Percentiles rank a stretch among this genome's conserved stretches.
Conservation (phyloP, 2,797 vertebrate species). For the Yasuhikotakia modesta region DNA sequence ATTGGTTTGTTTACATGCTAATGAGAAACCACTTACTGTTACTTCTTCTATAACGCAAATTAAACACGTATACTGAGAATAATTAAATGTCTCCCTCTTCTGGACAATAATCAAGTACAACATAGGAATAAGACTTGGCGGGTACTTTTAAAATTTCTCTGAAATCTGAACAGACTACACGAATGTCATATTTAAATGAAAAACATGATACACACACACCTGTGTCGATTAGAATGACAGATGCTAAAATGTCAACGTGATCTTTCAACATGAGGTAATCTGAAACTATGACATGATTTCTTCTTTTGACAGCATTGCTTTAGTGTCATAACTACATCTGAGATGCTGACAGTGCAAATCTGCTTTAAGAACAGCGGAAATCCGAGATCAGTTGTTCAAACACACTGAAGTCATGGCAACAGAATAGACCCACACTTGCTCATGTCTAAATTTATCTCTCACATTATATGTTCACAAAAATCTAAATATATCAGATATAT, state of each 20-base stretch:
- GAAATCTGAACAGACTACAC: neutral
- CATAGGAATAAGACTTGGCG: neutral
- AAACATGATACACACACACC: neutral
- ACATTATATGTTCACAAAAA: constrained; percentile 36
- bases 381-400: constrained; percentile 63
- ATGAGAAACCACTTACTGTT: neutral
- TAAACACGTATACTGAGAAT: neutral
- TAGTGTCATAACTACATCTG: neutral
- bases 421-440: constrained; percentile 58
- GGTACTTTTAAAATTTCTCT: neutral
- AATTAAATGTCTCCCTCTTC: constrained; percentile 35
- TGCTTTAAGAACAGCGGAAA: constrained; percentile 45
- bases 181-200: neutral
- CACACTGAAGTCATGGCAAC: constrained; percentile 57
- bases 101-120: constrained; percentile 3
- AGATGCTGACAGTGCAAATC: constrained; percentile 20
- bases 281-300: neutral
- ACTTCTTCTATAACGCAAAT: neutral
- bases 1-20: too few relatives aligned
- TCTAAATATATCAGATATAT: neutral
- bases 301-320: constrained; percentile 1
- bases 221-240: neutral
- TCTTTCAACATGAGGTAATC: constrained; percentile 9
- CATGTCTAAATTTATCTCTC: constrained; percentile 66
- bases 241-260: neutral